Evolutionary conservation across 2,797 vertebrate genomes (phyloP).

Genomic region (Sternarchorhynchus goeldii): DNA sequence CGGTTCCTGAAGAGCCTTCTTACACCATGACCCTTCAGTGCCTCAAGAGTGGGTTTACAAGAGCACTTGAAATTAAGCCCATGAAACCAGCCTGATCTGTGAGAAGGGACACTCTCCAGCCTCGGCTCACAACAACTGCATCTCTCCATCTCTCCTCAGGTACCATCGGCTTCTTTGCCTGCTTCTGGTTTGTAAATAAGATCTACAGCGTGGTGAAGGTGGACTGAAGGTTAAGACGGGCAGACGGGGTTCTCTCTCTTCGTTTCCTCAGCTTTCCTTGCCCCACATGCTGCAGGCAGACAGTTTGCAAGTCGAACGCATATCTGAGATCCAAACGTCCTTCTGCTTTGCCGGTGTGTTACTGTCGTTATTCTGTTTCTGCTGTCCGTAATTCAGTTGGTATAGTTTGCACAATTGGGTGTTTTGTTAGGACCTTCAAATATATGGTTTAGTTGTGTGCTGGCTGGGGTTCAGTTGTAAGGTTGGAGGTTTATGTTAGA

Average conservation of each 20-base stretch:
- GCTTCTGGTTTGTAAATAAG: slow-evolving; percentile 99
- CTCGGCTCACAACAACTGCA: background rate
- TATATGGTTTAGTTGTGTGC: background rate
- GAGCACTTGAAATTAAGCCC: slow-evolving; percentile 3
- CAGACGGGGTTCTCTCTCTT: slow-evolving; percentile 48
- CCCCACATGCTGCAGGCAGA: slow-evolving; percentile 54
- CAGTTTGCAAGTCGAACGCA: slow-evolving; percentile 46
- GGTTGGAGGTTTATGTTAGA: background rate
- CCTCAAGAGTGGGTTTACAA: background rate
- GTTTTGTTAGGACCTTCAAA: slow-evolving; percentile 20
- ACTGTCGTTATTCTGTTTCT: slow-evolving; percentile 25
- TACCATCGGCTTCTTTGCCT: slow-evolving; percentile 98
- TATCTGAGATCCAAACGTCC: background rate
- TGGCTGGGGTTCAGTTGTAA: background rate
- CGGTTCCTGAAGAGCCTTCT: background rate
- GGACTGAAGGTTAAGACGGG: slow-evolving; percentile 78
- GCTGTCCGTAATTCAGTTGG: slow-evolving; percentile 56
- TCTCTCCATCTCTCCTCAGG: slow-evolving; percentile 71
- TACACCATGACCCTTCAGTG: background rate
- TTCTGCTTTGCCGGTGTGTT: slow-evolving; percentile 5
- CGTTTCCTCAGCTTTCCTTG: slow-evolving; percentile 51
- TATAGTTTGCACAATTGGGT: slow-evolving; percentile 31
- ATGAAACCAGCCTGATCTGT: background rate
- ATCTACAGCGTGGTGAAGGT: slow-evolving; percentile 99
- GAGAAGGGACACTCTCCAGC: background rate